These are phyloP conservation scores for Rhysida immarginata DNA, from an alignment of 1,140 invertebrate genomes.

Conservation along the genomic window DNA sequence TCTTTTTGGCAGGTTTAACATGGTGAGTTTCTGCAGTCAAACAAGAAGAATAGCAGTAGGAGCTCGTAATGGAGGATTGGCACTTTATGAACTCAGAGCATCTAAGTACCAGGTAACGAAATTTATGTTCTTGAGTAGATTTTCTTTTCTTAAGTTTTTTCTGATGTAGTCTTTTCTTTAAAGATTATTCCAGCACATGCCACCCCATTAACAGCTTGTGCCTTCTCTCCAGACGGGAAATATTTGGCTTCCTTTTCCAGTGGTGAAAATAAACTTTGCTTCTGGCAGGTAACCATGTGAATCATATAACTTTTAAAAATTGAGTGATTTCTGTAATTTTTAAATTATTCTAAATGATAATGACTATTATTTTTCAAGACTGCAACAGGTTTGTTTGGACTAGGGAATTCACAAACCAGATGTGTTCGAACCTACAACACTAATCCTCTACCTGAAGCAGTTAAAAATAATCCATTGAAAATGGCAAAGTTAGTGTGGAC, in stretches of 20 bases:
- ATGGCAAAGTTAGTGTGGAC: constrained; percentile 82
- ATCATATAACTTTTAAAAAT: too few relatives aligned
- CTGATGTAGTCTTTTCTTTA: background rate
- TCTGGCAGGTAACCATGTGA: constrained; percentile 74
- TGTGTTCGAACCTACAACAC: constrained; percentile 88
- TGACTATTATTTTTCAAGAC: constrained; percentile 30
- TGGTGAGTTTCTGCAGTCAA: constrained; percentile 72
- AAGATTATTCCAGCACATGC: constrained; percentile 73
- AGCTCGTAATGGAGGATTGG: constrained; percentile 74
- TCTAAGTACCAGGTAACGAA: constrained; percentile 62
- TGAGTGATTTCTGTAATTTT: background rate
- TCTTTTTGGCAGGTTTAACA: constrained; percentile 42
- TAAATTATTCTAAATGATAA: background rate
- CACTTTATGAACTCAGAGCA: constrained; percentile 87
- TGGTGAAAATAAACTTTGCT: constrained; percentile 85
- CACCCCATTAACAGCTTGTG: constrained; percentile 71
- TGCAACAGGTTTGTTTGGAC: constrained; percentile 69
- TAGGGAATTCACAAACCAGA: constrained; percentile 76
- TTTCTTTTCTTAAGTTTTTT: constrained; percentile 8
- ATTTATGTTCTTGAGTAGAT: background rate
- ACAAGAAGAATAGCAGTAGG: constrained; percentile 91
- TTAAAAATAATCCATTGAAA: constrained; percentile 68
- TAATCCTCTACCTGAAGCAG: constrained; percentile 72
- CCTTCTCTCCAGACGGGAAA: constrained; percentile 94
- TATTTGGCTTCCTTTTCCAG: constrained; percentile 90